Base-by-base conservation (phyloP, 2,113 vertebrate genomes). In the Nothobranchius kuhntae region DNA sequence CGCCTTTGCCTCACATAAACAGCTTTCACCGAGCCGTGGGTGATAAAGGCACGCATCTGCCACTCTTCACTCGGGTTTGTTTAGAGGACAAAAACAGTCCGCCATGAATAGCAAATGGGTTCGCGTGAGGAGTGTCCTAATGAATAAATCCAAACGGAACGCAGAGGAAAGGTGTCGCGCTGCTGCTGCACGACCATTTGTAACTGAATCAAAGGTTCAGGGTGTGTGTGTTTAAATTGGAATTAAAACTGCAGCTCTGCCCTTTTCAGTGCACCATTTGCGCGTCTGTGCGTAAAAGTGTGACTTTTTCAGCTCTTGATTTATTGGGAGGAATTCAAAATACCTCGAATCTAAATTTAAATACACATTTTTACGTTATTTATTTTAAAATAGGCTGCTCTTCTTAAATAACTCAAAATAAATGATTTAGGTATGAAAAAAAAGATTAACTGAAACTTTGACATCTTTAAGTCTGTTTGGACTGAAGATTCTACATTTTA, bases 61-160 rank as follows among this genome's bases (percentile, higher is more conserved):
- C 91, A 80, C 73, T 76, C 84, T 69, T 38, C 52, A 70, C 71
- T 55, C 68, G 73, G 70, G 85, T 84, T 77, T 87, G 88, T 92
- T 90, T 90, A 77, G 70, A 61, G 9, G 56, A 53, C 53, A 21
- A 67, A 59, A 79, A 38, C 80, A 80, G 86, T 77, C 81, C 78
- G 66, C 82, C 88, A 92, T 93, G 92, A 94, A 93, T 93, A 89
- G 89, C 89, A 92, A 91, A 91, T 89, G 90, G 90, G 70, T 89
- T 11, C 63, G 89, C 91, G 88, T 87, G 89, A 78, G 83, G 87
- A 57, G 21, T 21, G 21, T 84, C 73, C 89, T 89, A 88, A 93
- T 93, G 93, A 93, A 93, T 93, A 91, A 86, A 81, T 3, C 87
- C 89, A 86, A 90, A 93, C 87, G 79, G 89, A 63, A 40, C 4